Evolutionary conservation across 2,113 vertebrate species (phyloP), one percentile per base, ranked within the genome.

Genomic region (Myotis yumanensis): DNA sequence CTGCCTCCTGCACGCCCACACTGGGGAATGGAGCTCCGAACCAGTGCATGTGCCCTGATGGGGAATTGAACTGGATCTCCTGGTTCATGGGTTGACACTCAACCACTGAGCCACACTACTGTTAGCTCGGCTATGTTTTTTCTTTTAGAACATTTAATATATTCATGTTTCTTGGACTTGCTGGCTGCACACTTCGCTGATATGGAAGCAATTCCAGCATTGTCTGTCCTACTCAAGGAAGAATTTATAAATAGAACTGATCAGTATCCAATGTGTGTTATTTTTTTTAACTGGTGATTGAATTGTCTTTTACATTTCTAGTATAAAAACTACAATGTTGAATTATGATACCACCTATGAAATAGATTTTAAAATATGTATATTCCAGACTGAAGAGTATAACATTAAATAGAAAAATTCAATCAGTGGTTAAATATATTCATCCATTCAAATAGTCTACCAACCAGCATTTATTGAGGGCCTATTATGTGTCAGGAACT

Each of bases 221-320:
- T 52, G 35, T 32, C 68, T 93, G 91, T 86, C 30, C 51, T 88
- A 22, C 28, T 54, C 52, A 89, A 82, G 17, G 73, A 72, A 88
- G 43, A 90, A 89, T 66, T 37, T 90, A 87, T 91, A 92, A 86
- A 95, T 64, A 94, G 35, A 22, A 37, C 15, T 73, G 72, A 76
- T 79, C 48, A 89, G 52, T 92, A 46, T 90, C 46, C 64, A 91
- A 5, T 69, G 12, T 81, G 22, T 54, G 37, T 72, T 83, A 76
- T 93, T 68, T 95, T 95, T 93, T 72, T 92, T 57, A 88, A 82
- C 32, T 90, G 32, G 2, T 88, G 54, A 80, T 54, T 57, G 23
- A 86, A 82, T 64, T 93, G 37, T 90, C 40, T 95, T 93, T 89
- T n/a, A 1, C 79, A 54, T 83, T 95, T 94, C 95, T 54, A 82